phyloP scores from a whole-genome alignment of 2,797 vertebrate species.

The Pelochelys cantorii region DNA sequence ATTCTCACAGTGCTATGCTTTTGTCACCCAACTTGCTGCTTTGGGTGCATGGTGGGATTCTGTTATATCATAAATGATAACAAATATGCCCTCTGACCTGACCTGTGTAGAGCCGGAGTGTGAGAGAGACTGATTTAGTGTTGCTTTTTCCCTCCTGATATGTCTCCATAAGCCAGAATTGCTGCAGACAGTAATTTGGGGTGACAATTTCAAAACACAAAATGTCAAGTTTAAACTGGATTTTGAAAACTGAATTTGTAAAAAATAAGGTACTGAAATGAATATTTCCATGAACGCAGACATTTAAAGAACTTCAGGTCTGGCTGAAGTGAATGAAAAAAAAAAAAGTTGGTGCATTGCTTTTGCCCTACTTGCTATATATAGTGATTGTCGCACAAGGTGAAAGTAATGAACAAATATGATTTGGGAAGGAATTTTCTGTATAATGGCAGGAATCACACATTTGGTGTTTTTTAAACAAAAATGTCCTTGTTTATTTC shows the following conservation, averaged over 20 bases:
- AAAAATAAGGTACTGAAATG: background rate
- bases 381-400: background rate
- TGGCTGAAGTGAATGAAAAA: background rate
- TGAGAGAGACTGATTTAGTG: background rate
- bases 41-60: background rate
- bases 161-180: background rate
- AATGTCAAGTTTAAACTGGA: background rate
- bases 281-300: background rate
- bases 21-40: background rate
- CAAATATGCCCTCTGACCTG: background rate
- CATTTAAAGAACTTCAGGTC: background rate
- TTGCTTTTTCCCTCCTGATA: background rate
- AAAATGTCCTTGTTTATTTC: no score
- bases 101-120: background rate
- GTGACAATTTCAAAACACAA: background rate
- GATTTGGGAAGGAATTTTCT: background rate
- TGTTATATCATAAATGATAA: background rate
- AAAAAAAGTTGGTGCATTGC: background rate
- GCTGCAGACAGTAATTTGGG: background rate
- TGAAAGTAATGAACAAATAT: background rate
- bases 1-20: background rate
- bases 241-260: background rate
- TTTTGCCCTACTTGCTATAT: background rate
- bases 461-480: background rate
- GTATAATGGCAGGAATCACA: background rate